These are phyloP conservation scores for Mirza zaza DNA, from an alignment of 2,113 vertebrate genomes.

Conservation along the genomic window DNA sequence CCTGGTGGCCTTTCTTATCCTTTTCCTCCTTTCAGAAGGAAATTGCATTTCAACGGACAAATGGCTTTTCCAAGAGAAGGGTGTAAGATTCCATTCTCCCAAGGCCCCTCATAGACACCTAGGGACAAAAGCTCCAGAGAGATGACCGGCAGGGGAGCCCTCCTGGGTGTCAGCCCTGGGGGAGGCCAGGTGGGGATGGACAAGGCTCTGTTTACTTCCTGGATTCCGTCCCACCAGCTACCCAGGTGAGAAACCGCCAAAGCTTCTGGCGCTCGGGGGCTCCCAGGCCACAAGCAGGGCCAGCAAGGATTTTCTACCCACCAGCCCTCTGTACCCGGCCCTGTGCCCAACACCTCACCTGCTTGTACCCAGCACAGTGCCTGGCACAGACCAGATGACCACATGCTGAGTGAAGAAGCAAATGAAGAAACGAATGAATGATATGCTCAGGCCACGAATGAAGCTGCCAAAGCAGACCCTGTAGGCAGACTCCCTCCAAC, in stretches of 20 bases:
- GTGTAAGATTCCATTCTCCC: constrained; percentile 20
- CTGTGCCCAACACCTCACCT: rapidly evolving
- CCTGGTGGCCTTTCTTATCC: not conserved
- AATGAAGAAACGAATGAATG: not conserved
- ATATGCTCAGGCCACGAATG: not conserved
- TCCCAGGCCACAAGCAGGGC: not conserved
- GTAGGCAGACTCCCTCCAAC: rapidly evolving
- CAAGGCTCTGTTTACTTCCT: not conserved
- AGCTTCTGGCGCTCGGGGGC: not conserved
- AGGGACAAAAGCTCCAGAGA: not conserved
- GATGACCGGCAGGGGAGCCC: not conserved
- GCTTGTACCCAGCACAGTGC: not conserved
- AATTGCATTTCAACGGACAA: constrained; percentile 35
- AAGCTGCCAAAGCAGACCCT: not conserved
- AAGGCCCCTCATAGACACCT: not conserved
- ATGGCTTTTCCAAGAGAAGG: constrained; percentile 23
- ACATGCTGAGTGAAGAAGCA: not conserved
- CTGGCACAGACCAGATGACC: not conserved
- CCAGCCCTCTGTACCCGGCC: not conserved
- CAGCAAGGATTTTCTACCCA: rapidly evolving
- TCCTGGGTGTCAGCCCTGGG: not conserved
- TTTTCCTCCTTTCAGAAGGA: not conserved
- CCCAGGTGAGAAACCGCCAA: not conserved
- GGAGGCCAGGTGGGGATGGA: not conserved
- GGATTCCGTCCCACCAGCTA: not conserved